Conservation (phyloP, 1,140 invertebrate genomes). For the Acromyrmex charruanus region DNA sequence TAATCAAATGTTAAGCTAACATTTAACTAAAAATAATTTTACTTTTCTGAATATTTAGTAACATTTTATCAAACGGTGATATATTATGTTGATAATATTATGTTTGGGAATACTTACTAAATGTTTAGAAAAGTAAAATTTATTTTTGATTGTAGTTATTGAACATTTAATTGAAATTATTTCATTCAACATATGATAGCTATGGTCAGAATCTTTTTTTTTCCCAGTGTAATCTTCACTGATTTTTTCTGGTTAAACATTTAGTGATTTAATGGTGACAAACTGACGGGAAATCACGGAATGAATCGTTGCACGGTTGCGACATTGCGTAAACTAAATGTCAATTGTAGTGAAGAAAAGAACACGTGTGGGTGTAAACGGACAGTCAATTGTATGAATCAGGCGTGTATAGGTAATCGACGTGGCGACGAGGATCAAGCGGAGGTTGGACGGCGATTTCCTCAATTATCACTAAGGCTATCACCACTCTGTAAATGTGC, state of each 20-base stretch:
- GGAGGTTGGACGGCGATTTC: conserved; percentile 52
- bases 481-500: conserved; percentile 15
- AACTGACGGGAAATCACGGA: conserved; percentile 47
- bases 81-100: no score
- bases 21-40: no score
- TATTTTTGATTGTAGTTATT: no score
- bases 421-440: conserved; percentile 13
- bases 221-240: not conserved
- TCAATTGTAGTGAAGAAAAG: conserved; percentile 57
- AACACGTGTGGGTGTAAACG: conserved; percentile 49
- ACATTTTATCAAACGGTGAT: no score
- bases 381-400: conserved; percentile 49
- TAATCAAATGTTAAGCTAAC: no score
- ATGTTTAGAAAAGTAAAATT: no score
- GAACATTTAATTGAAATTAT: no score
- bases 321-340: conserved; percentile 64
- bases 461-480: conserved; percentile 50
- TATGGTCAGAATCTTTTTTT: no score
- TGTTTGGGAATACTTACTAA: no score
- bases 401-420: conserved; percentile 17
- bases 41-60: no score
- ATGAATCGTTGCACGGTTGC: conserved; percentile 35
- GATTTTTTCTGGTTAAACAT: conserved; percentile 34
- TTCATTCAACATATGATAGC: no score
- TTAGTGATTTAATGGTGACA: conserved; percentile 47